A percentile compares a stretch with the other conserved stretches of the same genome.
Evolutionary conservation across 1,140 invertebrate species (phyloP).

Genomic region (Drosophila tsacasi): DNA sequence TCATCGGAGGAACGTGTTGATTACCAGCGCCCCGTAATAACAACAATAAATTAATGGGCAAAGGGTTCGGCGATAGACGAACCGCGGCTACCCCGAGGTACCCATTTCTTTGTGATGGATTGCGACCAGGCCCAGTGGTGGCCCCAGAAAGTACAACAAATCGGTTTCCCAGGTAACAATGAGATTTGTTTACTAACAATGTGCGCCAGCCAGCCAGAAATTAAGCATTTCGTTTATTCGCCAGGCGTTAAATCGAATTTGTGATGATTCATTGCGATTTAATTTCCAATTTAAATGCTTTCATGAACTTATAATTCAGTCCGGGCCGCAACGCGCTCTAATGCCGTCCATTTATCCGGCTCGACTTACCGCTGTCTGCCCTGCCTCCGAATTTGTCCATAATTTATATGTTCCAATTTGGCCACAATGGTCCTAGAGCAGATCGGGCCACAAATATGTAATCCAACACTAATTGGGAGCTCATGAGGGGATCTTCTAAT

Average conservation of each 20-base stretch:
- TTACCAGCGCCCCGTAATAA: conserved; percentile 79
- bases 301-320: conserved; percentile 51
- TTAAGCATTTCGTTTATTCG: conserved; percentile 58
- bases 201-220: conserved; percentile 26
- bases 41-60: conserved; percentile 78
- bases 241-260: conserved; percentile 71
- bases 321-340: conserved; percentile 18
- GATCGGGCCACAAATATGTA: conserved; percentile 74
- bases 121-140: conserved; percentile 27
- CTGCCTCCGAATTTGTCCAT: conserved; percentile 37
- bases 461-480: conserved; percentile 81
- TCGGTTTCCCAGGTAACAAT: conserved; percentile 65
- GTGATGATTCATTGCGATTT: conserved; percentile 72
- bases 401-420: conserved; percentile 65
- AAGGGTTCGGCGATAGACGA: conserved; percentile 46
- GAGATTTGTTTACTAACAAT: conserved; percentile 62
- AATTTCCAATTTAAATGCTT: conserved; percentile 75
- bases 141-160: conserved; percentile 50
- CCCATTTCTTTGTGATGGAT: conserved; percentile 70
- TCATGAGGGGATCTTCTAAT: conserved; percentile 75
- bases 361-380: conserved; percentile 22
- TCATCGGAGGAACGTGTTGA: conserved; percentile 81
- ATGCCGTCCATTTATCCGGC: conserved; percentile 51
- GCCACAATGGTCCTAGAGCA: conserved; percentile 42
- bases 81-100: conserved; percentile 53